Conservation (phyloP, 2,888 invertebrate genomes). For the Crioceris asparagi region DNA sequence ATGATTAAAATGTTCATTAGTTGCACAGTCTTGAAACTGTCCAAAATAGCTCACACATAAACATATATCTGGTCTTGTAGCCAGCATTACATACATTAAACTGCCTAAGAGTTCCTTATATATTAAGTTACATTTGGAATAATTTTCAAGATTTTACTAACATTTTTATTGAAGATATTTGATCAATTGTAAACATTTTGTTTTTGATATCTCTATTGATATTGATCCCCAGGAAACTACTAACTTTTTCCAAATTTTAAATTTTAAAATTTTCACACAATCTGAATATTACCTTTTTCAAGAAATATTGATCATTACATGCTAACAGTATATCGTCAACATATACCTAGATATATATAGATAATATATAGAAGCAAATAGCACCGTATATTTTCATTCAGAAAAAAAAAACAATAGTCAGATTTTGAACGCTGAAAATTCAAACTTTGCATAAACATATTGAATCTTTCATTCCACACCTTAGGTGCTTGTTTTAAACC, state of each 20-base stretch:
- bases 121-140: conserved; percentile 9
- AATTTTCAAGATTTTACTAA: conserved; percentile 11
- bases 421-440: conserved; percentile 12
- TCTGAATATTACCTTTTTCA: conserved; percentile 7
- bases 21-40: conserved; percentile 10
- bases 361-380: conserved; percentile 8
- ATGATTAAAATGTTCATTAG: conserved; percentile 10
- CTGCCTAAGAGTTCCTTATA: conserved; percentile 12
- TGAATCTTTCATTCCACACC: conserved; percentile 12
- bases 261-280: conserved; percentile 10
- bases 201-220: conserved; percentile 8
- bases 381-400: conserved; percentile 6
- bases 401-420: conserved; percentile 12
- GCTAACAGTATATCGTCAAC: conserved; percentile 10
- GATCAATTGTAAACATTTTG: conserved; percentile 9
- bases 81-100: conserved; percentile 11
- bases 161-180: conserved; percentile 7
- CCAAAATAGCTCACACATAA: conserved; percentile 9
- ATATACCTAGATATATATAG: too few relatives aligned
- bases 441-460: conserved; percentile 8
- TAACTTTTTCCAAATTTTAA: conserved; percentile 4
- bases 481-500: conserved; percentile 10
- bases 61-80: conserved; percentile 9
- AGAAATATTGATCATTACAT: conserved; percentile 6
- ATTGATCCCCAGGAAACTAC: conserved; percentile 10